Conservation (phyloP, 2,888 invertebrate genomes). For the Harpalus rubripes region DNA sequence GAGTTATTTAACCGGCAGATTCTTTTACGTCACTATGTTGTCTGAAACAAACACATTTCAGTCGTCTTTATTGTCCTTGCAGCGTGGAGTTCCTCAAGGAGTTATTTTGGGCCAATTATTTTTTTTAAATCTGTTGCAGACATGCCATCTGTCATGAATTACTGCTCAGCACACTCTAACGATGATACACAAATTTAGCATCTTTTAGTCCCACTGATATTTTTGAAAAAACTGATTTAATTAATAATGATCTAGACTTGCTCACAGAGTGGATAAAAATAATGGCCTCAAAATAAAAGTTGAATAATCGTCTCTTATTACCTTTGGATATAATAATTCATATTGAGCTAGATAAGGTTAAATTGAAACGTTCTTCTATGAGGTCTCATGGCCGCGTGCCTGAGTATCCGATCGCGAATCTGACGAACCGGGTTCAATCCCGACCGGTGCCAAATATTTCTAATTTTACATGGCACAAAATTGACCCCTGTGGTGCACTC, state of each 20-base stretch:
- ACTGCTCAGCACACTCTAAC: background rate
- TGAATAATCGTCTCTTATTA: background rate
- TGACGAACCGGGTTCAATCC: too few relatives aligned
- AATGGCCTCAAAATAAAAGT: background rate
- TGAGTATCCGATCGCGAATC: too few relatives aligned
- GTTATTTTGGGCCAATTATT: slow-evolving; percentile 13
- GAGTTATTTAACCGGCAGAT: background rate
- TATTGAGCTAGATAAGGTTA: too few relatives aligned
- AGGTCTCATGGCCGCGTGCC: too few relatives aligned
- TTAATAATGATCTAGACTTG: background rate
- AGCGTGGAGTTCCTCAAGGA: too few relatives aligned
- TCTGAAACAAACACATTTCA: background rate
- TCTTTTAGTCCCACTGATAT: slow-evolving; percentile 1
- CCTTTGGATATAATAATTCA: too few relatives aligned
- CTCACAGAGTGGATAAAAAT: background rate
- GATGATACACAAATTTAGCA: slow-evolving; percentile 4
- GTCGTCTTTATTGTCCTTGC: background rate
- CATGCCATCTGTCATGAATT: background rate
- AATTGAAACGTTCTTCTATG: too few relatives aligned
- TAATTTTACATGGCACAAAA: too few relatives aligned
- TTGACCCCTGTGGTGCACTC: too few relatives aligned
- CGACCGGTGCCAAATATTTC: too few relatives aligned
- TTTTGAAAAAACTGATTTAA: background rate
- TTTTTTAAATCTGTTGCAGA: background rate
- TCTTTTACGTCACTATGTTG: background rate